Conservation (phyloP, 2,888 invertebrate species). For the Drosophila kanekoi region DNA sequence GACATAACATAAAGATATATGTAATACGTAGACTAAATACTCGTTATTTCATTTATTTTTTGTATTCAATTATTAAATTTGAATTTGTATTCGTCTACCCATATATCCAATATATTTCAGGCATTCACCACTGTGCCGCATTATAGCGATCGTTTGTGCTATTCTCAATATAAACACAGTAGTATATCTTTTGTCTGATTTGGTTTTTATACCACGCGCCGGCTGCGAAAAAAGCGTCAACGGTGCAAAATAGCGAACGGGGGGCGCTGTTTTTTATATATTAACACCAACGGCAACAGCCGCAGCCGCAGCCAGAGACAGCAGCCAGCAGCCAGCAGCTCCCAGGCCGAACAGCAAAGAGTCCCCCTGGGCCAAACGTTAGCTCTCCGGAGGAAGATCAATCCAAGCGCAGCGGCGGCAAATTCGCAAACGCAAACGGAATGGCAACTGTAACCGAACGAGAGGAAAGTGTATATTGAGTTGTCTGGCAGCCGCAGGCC, state of each 20-base stretch:
- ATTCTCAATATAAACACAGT: constrained; percentile 65
- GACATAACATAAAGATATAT: too few species aligned
- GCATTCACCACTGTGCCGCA: constrained; percentile 37
- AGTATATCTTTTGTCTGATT: constrained; percentile 68
- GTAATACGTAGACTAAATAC: too few species aligned
- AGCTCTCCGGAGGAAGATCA: constrained; percentile 44
- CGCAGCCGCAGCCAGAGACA: constrained; percentile 1
- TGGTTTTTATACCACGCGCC: constrained; percentile 66
- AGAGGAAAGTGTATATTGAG: constrained; percentile 59
- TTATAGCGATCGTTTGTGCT: constrained; percentile 36
- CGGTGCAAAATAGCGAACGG: constrained; percentile 57
- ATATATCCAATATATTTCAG: neutral
- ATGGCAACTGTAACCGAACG: constrained; percentile 62
- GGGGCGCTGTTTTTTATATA: constrained; percentile 69
- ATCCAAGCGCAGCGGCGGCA: constrained; percentile 57
- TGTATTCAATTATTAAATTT: too few species aligned
- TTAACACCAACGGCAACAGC: constrained; percentile 48
- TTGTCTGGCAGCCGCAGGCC: constrained; percentile 75
- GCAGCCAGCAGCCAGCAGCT: constrained; percentile 8
- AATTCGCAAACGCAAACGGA: constrained; percentile 54
- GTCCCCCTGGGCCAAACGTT: constrained; percentile 18
- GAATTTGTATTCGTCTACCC: too few species aligned
- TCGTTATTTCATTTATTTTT: too few species aligned
- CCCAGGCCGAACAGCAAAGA: neutral
- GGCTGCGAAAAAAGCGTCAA: constrained; percentile 70